Percentiles rank a stretch among this genome's conserved stretches.
These are phyloP conservation scores for Neuroterus valhalla DNA, from an alignment of 1,140 invertebrate genomes.

Conservation along the genomic window DNA sequence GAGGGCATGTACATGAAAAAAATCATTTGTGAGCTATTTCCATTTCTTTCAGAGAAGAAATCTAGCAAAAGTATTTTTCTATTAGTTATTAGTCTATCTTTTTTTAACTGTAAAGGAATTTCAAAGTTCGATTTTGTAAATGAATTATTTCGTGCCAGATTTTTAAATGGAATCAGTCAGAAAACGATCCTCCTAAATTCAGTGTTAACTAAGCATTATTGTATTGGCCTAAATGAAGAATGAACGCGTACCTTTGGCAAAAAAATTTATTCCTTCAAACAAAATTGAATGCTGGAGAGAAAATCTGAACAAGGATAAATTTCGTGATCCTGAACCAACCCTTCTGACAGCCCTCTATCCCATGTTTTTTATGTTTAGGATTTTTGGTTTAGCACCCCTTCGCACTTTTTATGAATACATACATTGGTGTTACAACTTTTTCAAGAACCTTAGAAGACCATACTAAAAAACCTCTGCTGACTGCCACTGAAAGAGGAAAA, in stretches of 20 bases:
- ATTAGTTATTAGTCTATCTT: too few relatives aligned
- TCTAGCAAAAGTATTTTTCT: too few relatives aligned
- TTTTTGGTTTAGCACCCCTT: constrained; percentile 64
- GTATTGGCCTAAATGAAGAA: not conserved
- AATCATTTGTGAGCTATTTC: not conserved
- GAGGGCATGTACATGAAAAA: not conserved
- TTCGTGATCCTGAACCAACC: constrained; percentile 54
- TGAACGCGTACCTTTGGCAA: not conserved
- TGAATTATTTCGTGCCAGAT: too few relatives aligned
- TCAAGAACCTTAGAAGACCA: not conserved
- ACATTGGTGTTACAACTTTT: constrained; percentile 43
- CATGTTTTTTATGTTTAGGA: constrained; percentile 51
- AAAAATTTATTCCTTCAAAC: not conserved
- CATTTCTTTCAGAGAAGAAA: not conserved
- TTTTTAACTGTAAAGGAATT: too few relatives aligned
- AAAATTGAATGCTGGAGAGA: not conserved
- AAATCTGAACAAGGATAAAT: constrained; percentile 36
- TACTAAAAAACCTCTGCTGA: constrained; percentile 34
- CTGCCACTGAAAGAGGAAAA: constrained; percentile 59
- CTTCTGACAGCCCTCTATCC: constrained; percentile 63
- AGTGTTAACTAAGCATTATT: too few relatives aligned
- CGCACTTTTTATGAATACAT: constrained; percentile 43
- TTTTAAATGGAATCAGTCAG: too few relatives aligned
- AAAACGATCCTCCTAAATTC: too few relatives aligned
- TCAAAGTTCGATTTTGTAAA: too few relatives aligned